phyloP scores from a whole-genome alignment of 2,113 vertebrate species.

The Tapirus terrestris region DNA sequence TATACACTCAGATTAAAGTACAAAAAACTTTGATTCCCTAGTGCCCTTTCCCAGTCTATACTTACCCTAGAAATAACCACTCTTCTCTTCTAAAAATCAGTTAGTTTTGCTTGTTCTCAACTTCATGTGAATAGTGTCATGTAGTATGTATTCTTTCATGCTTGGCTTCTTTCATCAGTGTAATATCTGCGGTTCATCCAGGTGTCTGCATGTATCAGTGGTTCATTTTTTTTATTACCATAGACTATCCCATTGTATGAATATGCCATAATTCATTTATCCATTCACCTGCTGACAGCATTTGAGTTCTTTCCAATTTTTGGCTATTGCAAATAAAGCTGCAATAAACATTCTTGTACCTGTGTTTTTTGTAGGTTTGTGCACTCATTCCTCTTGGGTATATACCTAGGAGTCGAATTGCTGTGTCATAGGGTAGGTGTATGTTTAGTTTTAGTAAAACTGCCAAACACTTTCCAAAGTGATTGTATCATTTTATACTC shows the following conservation, averaged over 20 bases:
- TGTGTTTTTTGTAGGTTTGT: not conserved
- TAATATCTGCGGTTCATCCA: not conserved
- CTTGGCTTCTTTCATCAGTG: not conserved
- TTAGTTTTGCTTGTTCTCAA: not conserved
- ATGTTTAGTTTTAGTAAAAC: not conserved
- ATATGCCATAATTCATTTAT: not conserved
- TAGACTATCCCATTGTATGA: not conserved
- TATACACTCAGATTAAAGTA: not conserved
- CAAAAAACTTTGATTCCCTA: not conserved
- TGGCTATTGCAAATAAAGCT: conserved; percentile 1
- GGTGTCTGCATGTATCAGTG: not conserved
- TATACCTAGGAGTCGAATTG: not conserved
- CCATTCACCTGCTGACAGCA: not conserved
- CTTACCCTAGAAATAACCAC: not conserved
- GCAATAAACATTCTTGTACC: not conserved
- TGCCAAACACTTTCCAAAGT: not conserved
- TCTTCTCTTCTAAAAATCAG: not conserved
- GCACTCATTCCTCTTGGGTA: not conserved
- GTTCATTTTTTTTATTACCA: not conserved
- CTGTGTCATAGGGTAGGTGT: not conserved
- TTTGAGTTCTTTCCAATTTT: not conserved
- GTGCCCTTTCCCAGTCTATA: not conserved
- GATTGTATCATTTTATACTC: not conserved
- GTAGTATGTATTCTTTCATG: not conserved
- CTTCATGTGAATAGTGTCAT: not conserved